Conservation (phyloP, 2,113 vertebrate genomes). For the Erpornis zantholeuca region DNA sequence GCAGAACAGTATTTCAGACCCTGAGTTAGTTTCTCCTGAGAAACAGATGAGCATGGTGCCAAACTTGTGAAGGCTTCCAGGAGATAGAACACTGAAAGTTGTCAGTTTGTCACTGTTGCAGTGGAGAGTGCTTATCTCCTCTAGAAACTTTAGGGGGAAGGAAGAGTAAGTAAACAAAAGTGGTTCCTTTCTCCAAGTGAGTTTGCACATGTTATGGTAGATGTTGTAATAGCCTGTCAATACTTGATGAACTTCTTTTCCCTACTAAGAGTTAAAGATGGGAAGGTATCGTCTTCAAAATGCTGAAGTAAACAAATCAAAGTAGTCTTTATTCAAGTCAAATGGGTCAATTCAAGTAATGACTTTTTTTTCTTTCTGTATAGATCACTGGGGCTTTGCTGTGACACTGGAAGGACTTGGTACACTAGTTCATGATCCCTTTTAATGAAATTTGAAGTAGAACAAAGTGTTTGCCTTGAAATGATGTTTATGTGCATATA, state of each 20-base stretch:
- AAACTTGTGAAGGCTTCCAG: not conserved
- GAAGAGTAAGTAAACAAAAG: not conserved
- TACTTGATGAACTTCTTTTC: not conserved
- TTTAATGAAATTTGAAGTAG: not conserved
- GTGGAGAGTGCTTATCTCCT: not conserved
- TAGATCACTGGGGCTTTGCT: not conserved
- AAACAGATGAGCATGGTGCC: not conserved
- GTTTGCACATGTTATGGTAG: not conserved
- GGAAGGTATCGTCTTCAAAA: not conserved
- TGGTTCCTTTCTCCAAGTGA: not conserved
- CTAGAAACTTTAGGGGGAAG: not conserved
- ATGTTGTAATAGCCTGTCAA: not conserved
- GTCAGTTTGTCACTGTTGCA: not conserved
- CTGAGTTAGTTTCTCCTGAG: not conserved
- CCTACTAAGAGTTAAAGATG: not conserved
- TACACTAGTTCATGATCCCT: not conserved
- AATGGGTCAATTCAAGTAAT: not conserved
- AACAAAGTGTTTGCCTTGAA: not conserved
- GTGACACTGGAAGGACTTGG: not conserved
- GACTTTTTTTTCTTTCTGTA: not conserved
- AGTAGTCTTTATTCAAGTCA: not conserved
- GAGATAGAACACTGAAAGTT: not conserved
- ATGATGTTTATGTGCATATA: not conserved
- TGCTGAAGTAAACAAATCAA: not conserved
- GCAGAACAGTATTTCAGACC: not conserved